Evolutionary conservation across 2,113 vertebrate species (phyloP).

Genomic region (Sinocyclocheilus grahami): DNA sequence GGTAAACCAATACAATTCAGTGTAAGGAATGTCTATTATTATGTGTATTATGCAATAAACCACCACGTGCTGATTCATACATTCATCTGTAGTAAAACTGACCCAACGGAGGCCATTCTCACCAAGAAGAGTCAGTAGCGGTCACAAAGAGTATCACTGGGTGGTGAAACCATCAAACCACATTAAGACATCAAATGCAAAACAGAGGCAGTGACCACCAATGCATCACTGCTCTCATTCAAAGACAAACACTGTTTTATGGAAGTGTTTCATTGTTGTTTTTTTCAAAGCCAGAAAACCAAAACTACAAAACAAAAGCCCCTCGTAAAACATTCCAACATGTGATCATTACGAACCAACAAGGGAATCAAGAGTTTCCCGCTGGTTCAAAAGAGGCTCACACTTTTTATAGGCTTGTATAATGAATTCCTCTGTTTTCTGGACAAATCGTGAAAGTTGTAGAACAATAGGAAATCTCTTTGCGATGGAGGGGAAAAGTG

Average conservation of each 20-base stretch:
- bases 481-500: conserved; percentile 21
- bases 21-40: neutral
- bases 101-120: neutral
- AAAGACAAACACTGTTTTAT: conserved; percentile 49
- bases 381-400: conserved; percentile 45
- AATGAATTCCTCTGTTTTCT: conserved; percentile 44
- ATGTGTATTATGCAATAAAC: neutral
- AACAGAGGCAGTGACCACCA: conserved; percentile 33
- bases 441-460: conserved; percentile 31
- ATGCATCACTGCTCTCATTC: neutral
- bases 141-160: conserved; percentile 1
- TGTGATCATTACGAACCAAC: conserved; percentile 30
- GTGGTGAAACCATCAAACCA: conserved; percentile 29
- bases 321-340: conserved; percentile 36
- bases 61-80: conserved; percentile 25
- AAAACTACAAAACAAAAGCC: conserved; percentile 30
- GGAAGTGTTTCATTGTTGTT: conserved; percentile 38
- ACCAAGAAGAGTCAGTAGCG: neutral
- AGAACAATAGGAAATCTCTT: conserved; percentile 43
- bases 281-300: conserved; percentile 37
- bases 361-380: conserved; percentile 17
- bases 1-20: neutral
- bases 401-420: conserved; percentile 40
- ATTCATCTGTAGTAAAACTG: neutral
- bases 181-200: conserved; percentile 13